Evolutionary conservation across 2,888 invertebrate species (phyloP).

Genomic region (Lampropteryx suffumata): DNA sequence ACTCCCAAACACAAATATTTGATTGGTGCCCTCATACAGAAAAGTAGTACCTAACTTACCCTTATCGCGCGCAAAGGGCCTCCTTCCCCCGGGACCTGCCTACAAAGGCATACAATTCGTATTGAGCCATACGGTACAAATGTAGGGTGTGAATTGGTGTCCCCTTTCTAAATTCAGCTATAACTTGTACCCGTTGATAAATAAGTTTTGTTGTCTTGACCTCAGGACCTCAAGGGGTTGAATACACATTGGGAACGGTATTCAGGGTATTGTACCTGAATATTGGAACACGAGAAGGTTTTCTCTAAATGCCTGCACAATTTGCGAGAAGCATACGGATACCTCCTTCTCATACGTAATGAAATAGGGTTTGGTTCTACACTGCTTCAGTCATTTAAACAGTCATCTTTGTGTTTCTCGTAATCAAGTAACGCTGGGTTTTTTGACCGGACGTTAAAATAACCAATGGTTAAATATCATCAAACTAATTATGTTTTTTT

Average conservation of each 20-base stretch:
- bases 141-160: constrained; percentile 29
- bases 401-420: no score
- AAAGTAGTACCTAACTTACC: constrained; percentile 25
- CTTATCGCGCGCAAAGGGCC: constrained; percentile 32
- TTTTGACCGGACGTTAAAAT: no score
- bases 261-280: constrained; percentile 8
- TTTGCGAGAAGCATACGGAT: background rate
- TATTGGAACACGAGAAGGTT: background rate
- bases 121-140: constrained; percentile 32
- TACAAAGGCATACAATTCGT: constrained; percentile 33
- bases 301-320: background rate
- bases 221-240: constrained; percentile 14
- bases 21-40: constrained; percentile 26
- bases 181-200: constrained; percentile 26
- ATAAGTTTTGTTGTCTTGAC: constrained; percentile 29
- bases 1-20: constrained; percentile 26
- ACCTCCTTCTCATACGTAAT: no score
- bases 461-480: no score
- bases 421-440: no score
- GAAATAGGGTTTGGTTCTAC: no score
- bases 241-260: constrained; percentile 7
- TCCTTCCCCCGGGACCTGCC: constrained; percentile 27
- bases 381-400: no score
- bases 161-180: constrained; percentile 23
- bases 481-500: no score